Conservation (phyloP, 2,113 vertebrate genomes). For the Eulacestoma nigropectus region DNA sequence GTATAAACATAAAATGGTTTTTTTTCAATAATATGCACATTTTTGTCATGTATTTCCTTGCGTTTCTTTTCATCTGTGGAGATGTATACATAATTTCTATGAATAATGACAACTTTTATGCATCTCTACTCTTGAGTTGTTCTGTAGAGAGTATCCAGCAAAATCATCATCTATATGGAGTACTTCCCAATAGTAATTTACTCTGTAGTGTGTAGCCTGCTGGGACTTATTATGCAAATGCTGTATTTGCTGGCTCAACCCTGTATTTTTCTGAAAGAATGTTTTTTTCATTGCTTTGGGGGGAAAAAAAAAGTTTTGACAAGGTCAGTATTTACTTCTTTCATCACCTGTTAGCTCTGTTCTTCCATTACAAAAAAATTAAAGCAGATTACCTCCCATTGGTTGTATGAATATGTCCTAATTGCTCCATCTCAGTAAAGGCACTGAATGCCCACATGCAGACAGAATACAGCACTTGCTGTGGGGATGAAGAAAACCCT, state of each 20-base stretch:
- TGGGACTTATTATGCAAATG: neutral
- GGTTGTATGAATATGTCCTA: neutral
- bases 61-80: neutral
- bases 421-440: neutral
- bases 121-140: neutral
- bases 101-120: neutral
- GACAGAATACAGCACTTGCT: neutral
- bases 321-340: neutral
- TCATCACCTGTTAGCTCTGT: neutral
- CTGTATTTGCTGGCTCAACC: neutral
- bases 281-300: neutral
- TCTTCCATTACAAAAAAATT: neutral
- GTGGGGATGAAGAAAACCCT: neutral
- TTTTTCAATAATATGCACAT: neutral
- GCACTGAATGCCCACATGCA: neutral
- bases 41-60: neutral
- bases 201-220: neutral
- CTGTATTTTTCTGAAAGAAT: neutral
- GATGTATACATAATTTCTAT: neutral
- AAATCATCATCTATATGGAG: neutral
- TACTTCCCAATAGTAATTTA: neutral
- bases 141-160: neutral
- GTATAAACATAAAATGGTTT: neutral
- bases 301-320: neutral
- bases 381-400: neutral